A percentile compares a stretch with the other conserved stretches of the same genome.
Evolutionary conservation across 1,140 invertebrate species (phyloP).

Genomic region (Gryllus bimaculatus): DNA sequence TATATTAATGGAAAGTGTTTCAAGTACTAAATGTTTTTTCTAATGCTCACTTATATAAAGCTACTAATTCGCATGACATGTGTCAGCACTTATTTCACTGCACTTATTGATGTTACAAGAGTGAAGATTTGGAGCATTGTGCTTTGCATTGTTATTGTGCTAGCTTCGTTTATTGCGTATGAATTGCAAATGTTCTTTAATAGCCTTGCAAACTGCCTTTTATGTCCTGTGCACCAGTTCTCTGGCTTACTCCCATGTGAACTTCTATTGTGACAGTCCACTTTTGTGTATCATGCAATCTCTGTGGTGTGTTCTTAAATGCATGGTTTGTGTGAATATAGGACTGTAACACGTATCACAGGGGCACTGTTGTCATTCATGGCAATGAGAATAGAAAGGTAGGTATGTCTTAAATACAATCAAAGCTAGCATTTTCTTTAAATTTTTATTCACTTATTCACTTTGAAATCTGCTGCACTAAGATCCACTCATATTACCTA

Average conservation of each 20-base stretch:
- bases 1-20: too few relatives aligned
- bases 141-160: too few relatives aligned
- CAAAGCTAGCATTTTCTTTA: too few relatives aligned
- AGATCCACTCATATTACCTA: too few relatives aligned
- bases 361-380: neutral
- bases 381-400: conserved; percentile 13
- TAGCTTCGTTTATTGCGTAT: neutral
- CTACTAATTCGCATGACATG: too few relatives aligned
- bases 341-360: conserved; percentile 16
- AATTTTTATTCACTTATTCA: too few relatives aligned
- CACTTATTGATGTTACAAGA: too few relatives aligned
- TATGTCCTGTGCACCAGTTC: neutral
- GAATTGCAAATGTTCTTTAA: neutral
- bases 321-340: conserved; percentile 15
- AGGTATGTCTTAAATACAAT: neutral
- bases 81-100: too few relatives aligned
- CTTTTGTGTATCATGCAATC: neutral
- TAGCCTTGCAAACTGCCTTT: neutral
- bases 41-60: too few relatives aligned
- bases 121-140: too few relatives aligned
- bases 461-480: too few relatives aligned
- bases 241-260: neutral
- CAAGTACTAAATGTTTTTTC: too few relatives aligned
- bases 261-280: neutral
- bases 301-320: conserved; percentile 9